These are phyloP conservation scores for Drosophila nr. fundita DNA, from an alignment of 2,888 invertebrate species.

Conservation along the genomic window DNA sequence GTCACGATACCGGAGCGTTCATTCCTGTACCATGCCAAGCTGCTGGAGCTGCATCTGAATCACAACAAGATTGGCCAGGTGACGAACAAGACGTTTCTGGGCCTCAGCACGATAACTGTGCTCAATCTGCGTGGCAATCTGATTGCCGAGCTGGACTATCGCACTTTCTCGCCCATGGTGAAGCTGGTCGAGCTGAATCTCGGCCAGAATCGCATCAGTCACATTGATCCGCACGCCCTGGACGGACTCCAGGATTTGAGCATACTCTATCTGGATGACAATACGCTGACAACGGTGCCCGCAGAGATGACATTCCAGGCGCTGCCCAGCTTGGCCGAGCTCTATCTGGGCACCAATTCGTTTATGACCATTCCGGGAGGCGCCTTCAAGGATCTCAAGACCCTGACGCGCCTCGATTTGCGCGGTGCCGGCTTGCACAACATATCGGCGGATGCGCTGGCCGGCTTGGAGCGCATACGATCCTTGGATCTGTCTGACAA, in stretches of 20 bases:
- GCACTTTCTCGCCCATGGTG: slow-evolving; percentile 90
- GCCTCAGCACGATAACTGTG: slow-evolving; percentile 91
- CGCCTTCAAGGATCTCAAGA: slow-evolving; percentile 91
- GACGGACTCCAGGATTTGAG: slow-evolving; percentile 91
- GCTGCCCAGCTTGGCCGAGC: slow-evolving; percentile 91
- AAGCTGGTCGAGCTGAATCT: slow-evolving; percentile 94
- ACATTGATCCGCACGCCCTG: slow-evolving; percentile 91
- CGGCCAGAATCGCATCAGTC: slow-evolving; percentile 93
- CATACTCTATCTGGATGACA: slow-evolving; percentile 93
- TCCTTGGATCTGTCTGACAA: slow-evolving; percentile 93
- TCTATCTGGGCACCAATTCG: slow-evolving; percentile 93
- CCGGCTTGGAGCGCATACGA: slow-evolving; percentile 90
- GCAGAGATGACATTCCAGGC: slow-evolving; percentile 89
- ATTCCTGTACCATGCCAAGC: slow-evolving; percentile 92
- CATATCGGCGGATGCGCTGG: slow-evolving; percentile 91
- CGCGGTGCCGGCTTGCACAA: slow-evolving; percentile 92
- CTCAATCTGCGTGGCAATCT: slow-evolving; percentile 93
- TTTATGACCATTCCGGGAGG: slow-evolving; percentile 91
- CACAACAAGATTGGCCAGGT: slow-evolving; percentile 94
- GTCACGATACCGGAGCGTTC: slow-evolving; percentile 92
- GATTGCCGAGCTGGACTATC: slow-evolving; percentile 91
- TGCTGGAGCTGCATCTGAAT: slow-evolving; percentile 93
- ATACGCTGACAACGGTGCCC: slow-evolving; percentile 91
- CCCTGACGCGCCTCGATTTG: slow-evolving; percentile 91
- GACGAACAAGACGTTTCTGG: slow-evolving; percentile 92